phyloP scores from a whole-genome alignment of 2,113 vertebrate species.

The Actenoides lindsayi region DNA sequence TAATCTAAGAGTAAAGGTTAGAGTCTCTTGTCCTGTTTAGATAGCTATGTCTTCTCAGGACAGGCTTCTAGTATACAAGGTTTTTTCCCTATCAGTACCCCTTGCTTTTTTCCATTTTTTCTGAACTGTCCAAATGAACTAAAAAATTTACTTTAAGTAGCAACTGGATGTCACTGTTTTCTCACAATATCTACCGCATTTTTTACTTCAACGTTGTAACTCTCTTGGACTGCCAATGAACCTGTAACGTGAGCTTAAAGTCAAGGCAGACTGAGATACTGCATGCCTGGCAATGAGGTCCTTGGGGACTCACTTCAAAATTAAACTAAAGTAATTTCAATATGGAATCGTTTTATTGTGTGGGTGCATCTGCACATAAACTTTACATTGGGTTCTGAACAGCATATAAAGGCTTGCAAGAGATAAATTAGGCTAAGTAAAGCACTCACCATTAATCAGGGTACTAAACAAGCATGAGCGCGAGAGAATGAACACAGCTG shows the following conservation, averaged over 20 bases:
- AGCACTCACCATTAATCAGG: slow-evolving; percentile 62
- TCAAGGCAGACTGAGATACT: background rate
- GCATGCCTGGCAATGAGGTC: background rate
- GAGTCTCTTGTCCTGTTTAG: background rate
- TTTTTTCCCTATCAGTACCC: background rate
- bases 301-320: background rate
- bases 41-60: background rate
- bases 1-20: background rate
- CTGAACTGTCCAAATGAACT: background rate
- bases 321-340: slow-evolving; percentile 33
- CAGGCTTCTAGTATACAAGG: background rate
- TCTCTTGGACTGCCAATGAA: background rate
- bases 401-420: slow-evolving; percentile 27
- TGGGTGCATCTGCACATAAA: slow-evolving; percentile 35
- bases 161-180: background rate
- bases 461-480: slow-evolving; percentile 18
- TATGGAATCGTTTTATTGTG: slow-evolving; percentile 42
- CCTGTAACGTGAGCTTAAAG: background rate
- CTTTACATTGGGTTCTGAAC: slow-evolving; percentile 27
- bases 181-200: background rate
- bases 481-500: slow-evolving; percentile 67
- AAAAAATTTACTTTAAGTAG: background rate
- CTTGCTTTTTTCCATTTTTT: background rate
- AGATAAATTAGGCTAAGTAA: slow-evolving; percentile 58
- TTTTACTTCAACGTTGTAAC: background rate